Evolutionary conservation across 2,797 vertebrate genomes (phyloP), one percentile per base, ranked within the genome.

Genomic region (Cetoscarus ocellatus): DNA sequence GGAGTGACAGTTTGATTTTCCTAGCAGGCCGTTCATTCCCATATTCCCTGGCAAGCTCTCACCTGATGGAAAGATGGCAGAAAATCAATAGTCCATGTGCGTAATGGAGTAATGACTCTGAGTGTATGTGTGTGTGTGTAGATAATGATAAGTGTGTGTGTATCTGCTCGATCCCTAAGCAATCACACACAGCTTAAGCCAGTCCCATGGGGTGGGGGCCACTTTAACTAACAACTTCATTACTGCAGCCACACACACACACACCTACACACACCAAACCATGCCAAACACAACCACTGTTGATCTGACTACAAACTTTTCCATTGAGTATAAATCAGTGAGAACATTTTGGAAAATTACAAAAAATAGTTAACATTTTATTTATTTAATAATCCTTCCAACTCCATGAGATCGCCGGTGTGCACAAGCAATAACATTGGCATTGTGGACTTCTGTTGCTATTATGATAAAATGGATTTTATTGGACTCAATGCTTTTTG

Each of bases 81-180:
- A 79, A 97, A 98, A 96, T 96, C 95, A 95, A 96, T 96, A 94
- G 83, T 65, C 81, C 77, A 87, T 91, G 85, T 91, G 93, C 91
- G 93, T 95, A 95, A 96, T 94, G 83, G 93, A 93, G 94, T 94
- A 93, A 96, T 95, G 94, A 93, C 87, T 91, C 82, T 80, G 76
- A 84, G 87, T 84, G 83, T 88, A 67, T 91, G 85, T 88, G 82
- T 88, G 83, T 87, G 84, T 85, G 84, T 86, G 89, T 81, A 79
- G 84, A 84, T 86, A 88, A 88, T 89, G 86, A 88, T 90, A 86
- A 88, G 88, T 87, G 85, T 88, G 83, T 85, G 80, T 88, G 83
- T 87, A 84, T 88, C 83, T 85, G 79, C 70, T 72, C 79, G 65
- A 88, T 93, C 90, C 91, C 90, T 89, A 88, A 94, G 91, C 91